Evolutionary conservation across 2,113 vertebrate species (phyloP).

Genomic region (Spilogale gracilis): DNA sequence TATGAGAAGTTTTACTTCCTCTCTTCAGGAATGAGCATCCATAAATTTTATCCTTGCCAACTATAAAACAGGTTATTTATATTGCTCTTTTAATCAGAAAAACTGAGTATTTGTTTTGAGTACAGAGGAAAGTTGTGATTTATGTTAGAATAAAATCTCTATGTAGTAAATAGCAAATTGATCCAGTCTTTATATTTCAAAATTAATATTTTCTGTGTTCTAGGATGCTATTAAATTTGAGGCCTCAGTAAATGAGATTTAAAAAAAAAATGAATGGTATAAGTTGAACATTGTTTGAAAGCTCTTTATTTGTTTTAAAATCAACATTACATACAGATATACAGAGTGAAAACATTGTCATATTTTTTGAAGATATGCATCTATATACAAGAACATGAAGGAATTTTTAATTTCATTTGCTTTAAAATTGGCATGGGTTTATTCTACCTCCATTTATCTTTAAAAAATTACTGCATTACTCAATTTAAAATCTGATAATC

Average conservation of each 20-base stretch:
- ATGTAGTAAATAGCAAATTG: neutral
- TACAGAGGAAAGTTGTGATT: neutral
- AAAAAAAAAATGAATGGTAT: neutral
- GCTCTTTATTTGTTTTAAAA: neutral
- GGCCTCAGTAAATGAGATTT: neutral
- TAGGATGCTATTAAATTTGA: neutral
- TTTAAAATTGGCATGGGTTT: neutral
- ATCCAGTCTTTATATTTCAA: neutral
- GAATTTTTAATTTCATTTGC: neutral
- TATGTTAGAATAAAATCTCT: neutral
- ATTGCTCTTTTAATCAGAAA: conserved; percentile 28
- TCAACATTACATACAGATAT: neutral
- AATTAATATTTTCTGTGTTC: neutral
- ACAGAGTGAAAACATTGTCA: neutral
- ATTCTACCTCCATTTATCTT: neutral
- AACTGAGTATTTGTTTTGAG: neutral
- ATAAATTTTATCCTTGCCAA: neutral
- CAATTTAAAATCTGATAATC: neutral
- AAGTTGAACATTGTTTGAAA: neutral
- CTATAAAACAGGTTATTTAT: neutral
- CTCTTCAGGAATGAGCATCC: neutral
- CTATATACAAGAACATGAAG: neutral
- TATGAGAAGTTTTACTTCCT: neutral
- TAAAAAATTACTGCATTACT: neutral
- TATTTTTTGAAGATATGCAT: neutral